phyloP scores from a whole-genome alignment of 2,113 vertebrate species.

The Oncorhynchus keta region DNA sequence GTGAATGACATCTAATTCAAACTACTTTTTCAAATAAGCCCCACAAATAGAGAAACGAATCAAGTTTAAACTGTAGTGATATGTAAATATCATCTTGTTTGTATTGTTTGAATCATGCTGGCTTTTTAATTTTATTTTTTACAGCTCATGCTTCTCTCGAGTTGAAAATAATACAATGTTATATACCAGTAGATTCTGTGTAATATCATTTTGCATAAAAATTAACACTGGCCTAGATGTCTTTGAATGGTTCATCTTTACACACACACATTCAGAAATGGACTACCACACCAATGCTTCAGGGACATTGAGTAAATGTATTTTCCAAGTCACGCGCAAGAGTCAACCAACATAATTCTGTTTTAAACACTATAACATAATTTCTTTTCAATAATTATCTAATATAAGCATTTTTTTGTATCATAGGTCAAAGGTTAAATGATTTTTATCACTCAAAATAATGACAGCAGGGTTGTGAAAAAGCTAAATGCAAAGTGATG shows the following conservation, averaged over 20 bases:
- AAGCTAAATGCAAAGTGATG: constrained; percentile 44
- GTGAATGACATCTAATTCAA: too few relatives aligned
- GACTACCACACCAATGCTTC: constrained; percentile 29
- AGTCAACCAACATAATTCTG: constrained; percentile 61
- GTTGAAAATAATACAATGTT: background rate
- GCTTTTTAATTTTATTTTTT: background rate
- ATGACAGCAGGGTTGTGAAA: constrained; percentile 64
- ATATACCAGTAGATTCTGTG: too few relatives aligned
- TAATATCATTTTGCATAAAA: too few relatives aligned
- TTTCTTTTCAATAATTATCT: constrained; percentile 46
- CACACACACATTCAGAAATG: background rate
- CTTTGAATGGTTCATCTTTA: too few relatives aligned
- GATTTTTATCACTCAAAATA: constrained; percentile 56
- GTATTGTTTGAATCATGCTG: background rate
- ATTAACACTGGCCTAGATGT: too few relatives aligned
- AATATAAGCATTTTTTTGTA: constrained; percentile 52
- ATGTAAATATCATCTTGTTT: background rate
- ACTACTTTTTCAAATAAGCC: too few relatives aligned
- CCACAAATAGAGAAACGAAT: too few relatives aligned
- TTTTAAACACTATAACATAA: constrained; percentile 40
- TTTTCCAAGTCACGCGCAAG: constrained; percentile 55
- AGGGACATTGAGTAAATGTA: constrained; percentile 63
- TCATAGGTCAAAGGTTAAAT: constrained; percentile 50
- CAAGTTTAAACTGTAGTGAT: background rate
- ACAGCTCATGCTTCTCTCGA: background rate